phyloP scores from a whole-genome alignment of 2,113 vertebrate species.

The Murina feae region DNA sequence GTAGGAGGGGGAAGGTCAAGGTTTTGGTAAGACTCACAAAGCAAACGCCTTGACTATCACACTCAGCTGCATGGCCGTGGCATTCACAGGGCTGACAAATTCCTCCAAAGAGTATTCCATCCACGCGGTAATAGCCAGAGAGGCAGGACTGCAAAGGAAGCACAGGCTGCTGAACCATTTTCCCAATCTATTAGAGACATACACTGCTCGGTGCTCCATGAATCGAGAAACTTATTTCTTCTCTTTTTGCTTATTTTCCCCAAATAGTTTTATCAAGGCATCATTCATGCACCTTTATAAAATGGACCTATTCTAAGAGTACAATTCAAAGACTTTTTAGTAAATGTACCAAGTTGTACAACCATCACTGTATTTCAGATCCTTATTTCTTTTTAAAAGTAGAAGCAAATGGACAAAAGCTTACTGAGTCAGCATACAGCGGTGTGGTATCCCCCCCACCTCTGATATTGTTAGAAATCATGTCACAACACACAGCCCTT shows the following conservation, averaged over 20 bases:
- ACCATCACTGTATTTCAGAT: background rate
- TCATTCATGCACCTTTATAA: background rate
- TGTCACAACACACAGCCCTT: background rate
- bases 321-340: background rate
- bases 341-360: background rate
- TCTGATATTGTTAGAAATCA: background rate
- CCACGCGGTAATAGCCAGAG: slow-evolving; percentile 90
- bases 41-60: slow-evolving; percentile 87
- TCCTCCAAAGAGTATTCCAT: slow-evolving; percentile 93
- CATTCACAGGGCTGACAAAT: slow-evolving; percentile 94
- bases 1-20: background rate
- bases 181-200: background rate
- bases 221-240: background rate
- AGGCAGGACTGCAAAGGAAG: slow-evolving; percentile 83
- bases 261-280: background rate
- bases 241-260: background rate
- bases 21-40: slow-evolving; percentile 81
- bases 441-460: rapidly evolving
- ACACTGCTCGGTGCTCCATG: background rate
- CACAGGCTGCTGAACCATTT: rapidly evolving
- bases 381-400: background rate
- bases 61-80: slow-evolving; percentile 87
- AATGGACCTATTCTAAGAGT: background rate
- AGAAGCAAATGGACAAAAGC: background rate
- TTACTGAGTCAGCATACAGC: too few species aligned